Conservation (phyloP, 2,797 vertebrate species). For the Loriculus beryllinus region DNA sequence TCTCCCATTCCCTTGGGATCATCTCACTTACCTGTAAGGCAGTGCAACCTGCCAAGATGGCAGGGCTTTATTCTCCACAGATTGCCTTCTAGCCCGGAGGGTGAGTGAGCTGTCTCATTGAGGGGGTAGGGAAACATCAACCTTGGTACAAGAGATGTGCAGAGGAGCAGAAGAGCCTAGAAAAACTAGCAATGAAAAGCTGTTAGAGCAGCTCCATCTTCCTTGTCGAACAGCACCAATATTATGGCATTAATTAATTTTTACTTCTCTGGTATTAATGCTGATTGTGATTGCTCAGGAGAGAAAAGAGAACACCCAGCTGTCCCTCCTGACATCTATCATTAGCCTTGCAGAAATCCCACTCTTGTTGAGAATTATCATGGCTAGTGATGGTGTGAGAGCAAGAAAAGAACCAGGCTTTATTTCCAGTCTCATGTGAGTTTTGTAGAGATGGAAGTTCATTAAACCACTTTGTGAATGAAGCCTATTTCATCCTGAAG, state of each 20-base stretch:
- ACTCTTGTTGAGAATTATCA: background rate
- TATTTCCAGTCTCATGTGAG: background rate
- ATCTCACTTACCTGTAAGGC: background rate
- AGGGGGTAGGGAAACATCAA: background rate
- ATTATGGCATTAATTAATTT: background rate
- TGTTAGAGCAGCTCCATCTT: background rate
- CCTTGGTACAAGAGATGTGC: background rate
- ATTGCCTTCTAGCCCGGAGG: background rate
- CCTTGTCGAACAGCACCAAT: background rate
- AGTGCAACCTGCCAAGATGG: background rate
- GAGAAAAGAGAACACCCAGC: background rate
- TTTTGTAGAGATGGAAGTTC: background rate
- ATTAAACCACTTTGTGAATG: background rate
- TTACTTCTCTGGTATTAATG: background rate
- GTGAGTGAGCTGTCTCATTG: background rate
- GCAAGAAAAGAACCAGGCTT: background rate
- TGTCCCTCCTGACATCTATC: background rate
- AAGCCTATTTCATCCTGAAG: background rate
- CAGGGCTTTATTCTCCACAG: background rate
- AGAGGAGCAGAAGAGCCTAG: background rate
- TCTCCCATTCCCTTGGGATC: background rate
- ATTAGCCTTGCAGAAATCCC: background rate
- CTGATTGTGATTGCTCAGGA: background rate
- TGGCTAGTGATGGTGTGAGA: background rate
- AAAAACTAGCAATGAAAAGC: background rate